Evolutionary conservation across 1,140 invertebrate genomes (phyloP), one percentile per base, ranked within the genome.

Genomic region (Drosophila baimaii): DNA sequence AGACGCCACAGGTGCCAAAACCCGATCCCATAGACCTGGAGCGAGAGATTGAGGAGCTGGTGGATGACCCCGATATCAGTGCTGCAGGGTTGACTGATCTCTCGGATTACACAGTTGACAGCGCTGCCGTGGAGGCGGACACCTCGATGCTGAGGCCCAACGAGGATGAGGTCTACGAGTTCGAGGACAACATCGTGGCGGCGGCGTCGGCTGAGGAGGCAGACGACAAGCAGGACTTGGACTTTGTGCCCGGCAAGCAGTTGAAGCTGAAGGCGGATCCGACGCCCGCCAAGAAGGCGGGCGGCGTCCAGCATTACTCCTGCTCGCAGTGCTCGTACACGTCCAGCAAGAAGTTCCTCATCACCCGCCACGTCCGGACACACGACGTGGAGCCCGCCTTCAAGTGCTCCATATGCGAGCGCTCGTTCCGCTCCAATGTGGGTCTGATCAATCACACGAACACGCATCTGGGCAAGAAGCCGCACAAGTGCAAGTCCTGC

Each of bases 361-460:
- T 99, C 5, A 95, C 97, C 1, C 94, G 98, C 0, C 98, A 99
- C 90, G 97, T 99, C 96, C 98, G 98, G 91, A 96, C 96, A 2
- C 98, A 99, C 92, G 98, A 97, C 0, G 97, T 98, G 89, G 98
- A 99, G 85, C 93, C 98, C 23, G 98, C 98, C 0, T 97, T 98
- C 91, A 98, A 98, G 91, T 99, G 91, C 68, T 95, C 95, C 47
- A 97, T 99, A 21, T 99, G 98, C 92, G 97, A 98, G 80, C 94
- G 98, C 49, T 98, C 97, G 7, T 99, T 99, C 90, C 99, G 99
- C 93, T 98, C 98, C 0, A 91, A 97, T 19, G 97, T 97, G 1
- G 98, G 98, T 0, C 93, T 99, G 25, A 96, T 98, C 80, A 99
- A 99, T 92, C 98, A 99, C 92, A 95, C 98, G 2, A 99, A 99